Evolutionary conservation across 2,797 vertebrate species (phyloP).

Genomic region (Capromys pilorides): DNA sequence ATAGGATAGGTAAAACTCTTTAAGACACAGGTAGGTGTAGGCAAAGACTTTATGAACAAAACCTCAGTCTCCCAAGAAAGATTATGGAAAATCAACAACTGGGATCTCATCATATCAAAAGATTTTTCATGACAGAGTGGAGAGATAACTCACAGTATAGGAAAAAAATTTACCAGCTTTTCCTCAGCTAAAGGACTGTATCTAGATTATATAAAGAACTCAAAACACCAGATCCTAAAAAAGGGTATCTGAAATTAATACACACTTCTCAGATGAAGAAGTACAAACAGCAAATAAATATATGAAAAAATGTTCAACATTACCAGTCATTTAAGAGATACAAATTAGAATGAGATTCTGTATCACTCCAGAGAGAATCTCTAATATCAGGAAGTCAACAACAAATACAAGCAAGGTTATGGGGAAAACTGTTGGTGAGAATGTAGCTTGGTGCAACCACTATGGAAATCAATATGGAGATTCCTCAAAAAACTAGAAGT

Average conservation of each 20-base stretch:
- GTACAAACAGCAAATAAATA: neutral
- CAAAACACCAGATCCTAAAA: neutral
- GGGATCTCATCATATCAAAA: neutral
- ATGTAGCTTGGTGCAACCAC: neutral
- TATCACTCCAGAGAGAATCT: neutral
- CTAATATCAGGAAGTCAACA: neutral
- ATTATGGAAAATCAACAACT: neutral
- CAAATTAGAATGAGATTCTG: neutral
- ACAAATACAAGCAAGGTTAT: neutral
- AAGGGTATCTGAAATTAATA: neutral
- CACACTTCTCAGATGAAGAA: neutral
- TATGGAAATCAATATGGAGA: neutral
- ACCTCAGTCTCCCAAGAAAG: neutral
- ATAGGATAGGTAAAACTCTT: neutral
- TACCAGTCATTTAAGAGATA: neutral
- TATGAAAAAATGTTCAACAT: neutral
- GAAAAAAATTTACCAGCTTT: neutral
- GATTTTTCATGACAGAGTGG: neutral
- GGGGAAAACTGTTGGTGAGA: neutral
- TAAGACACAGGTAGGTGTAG: neutral
- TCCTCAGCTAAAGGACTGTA: neutral
- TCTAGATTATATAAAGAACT: neutral
- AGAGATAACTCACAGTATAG: neutral
- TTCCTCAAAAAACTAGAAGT: neutral
- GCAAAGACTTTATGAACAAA: neutral